These are phyloP conservation scores for Melanchra persicariae DNA, from an alignment of 2,888 invertebrate species.

Conservation along the genomic window DNA sequence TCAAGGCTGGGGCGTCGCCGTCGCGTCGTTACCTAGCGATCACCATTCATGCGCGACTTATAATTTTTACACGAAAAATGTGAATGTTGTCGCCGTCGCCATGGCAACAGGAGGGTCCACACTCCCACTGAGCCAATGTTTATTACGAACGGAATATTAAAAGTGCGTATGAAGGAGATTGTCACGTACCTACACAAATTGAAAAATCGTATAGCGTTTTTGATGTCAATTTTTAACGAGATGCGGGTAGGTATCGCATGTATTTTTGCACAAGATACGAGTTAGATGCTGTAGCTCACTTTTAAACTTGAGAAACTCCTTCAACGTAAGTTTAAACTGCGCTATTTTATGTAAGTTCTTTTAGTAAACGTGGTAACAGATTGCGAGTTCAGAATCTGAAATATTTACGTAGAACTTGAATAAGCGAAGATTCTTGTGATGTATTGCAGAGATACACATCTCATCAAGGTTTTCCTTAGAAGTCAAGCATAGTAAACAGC, in stretches of 20 bases:
- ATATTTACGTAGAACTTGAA: constrained; percentile 30
- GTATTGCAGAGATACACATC: constrained; percentile 15
- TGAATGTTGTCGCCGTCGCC: constrained; percentile 19
- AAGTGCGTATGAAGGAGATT: constrained; percentile 14
- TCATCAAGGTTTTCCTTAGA: constrained; percentile 11
- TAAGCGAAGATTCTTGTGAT: constrained; percentile 24
- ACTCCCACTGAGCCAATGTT: constrained; percentile 32
- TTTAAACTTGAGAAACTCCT: constrained; percentile 30
- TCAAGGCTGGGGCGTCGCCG: not conserved
- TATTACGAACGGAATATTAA: constrained; percentile 42
- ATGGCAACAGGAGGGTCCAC: constrained; percentile 29
- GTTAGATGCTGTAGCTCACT: constrained; percentile 12
- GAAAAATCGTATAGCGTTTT: constrained; percentile 10
- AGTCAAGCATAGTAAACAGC: not conserved
- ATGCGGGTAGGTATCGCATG: not conserved
- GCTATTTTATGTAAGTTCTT: constrained; percentile 44
- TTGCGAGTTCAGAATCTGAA: constrained; percentile 28
- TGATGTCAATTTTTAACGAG: constrained; percentile 17
- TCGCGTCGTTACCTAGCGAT: constrained; percentile 49
- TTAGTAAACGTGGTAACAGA: constrained; percentile 39
- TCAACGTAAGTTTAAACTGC: constrained; percentile 37
- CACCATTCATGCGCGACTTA: constrained; percentile 51
- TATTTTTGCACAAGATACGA: constrained; percentile 1
- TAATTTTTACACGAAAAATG: constrained; percentile 47
- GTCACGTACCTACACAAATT: constrained; percentile 18